Base-by-base conservation (phyloP, 2,888 invertebrate species). In the Drosophila mettleri region DNA sequence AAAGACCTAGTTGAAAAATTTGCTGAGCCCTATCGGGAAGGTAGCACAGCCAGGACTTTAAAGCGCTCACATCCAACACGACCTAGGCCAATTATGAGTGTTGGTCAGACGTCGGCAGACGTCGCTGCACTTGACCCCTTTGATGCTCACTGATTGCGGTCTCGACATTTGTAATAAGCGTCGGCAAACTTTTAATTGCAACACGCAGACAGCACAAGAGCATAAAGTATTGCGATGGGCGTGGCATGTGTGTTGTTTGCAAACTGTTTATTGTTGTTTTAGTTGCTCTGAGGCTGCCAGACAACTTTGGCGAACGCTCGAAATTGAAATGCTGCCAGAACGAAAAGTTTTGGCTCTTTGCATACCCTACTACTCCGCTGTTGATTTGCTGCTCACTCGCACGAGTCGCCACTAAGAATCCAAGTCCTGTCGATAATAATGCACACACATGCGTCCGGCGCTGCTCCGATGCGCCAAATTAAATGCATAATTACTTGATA, bases 401-500 rank as follows among this genome's bases (percentile, higher is more conserved):
- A 59, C 18, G 60, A 27, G 54, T 65, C 16, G 18, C 18, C 31
- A 68, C 68, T 75, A 77, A 66, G 54, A 57, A 38, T 16, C 16
- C 58, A 16, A 16, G 38, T n/a, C 34, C 41, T 63, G 61, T 73
- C 78, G 62, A 77, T 76, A 63, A 48, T 65, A 65, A 57, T 65
- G 68, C 60, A 68, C 63, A 68, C 63, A 77, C 39, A 54, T 58
- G 59, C 58, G 51, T 46, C 36, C 52, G 43, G 10, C 43, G 51
- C 34, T 16, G 59, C 41, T 33, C 27, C 31, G 18, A 4, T 20
- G 69, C 38, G 48, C 53, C 45, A 83, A 83, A 83, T 83, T 87
- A 83, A 83, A 87, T 83, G 87, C 83, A 83, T 83, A 83, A 83
- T 83, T 83, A 83, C 83, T 83, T 87, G 85, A 85, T 83, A 83